Evolutionary conservation across 2,797 vertebrate genomes (phyloP).

Genomic region (Xiphorhynchus erythropygius): DNA sequence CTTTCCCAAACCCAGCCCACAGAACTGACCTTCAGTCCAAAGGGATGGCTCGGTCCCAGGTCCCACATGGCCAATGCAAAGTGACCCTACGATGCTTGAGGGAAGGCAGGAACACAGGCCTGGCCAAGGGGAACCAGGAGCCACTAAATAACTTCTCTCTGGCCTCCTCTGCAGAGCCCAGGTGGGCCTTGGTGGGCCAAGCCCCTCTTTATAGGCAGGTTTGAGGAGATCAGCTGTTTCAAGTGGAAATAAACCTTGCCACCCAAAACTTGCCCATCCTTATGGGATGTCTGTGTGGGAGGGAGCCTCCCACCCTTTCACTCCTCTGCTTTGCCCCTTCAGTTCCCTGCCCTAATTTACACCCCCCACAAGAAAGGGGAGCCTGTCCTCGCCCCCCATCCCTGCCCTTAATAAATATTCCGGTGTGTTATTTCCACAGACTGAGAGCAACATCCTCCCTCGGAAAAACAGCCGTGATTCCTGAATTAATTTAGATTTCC

Average conservation of each 20-base stretch:
- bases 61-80: rapidly evolving
- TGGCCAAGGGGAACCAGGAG: rapidly evolving
- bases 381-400: rapidly evolving
- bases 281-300: rapidly evolving
- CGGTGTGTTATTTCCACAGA: neutral
- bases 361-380: rapidly evolving
- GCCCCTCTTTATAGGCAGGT: neutral
- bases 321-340: too few relatives aligned
- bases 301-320: neutral
- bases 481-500: constrained; percentile 76
- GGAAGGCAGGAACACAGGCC: rapidly evolving
- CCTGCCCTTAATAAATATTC: neutral
- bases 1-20: neutral
- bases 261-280: neutral
- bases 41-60: neutral
- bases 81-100: rapidly evolving
- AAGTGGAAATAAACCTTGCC: neutral
- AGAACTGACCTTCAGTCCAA: neutral
- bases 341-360: neutral
- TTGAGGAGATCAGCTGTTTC: neutral
- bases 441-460: neutral
- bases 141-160: neutral
- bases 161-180: neutral
- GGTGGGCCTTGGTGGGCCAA: neutral
- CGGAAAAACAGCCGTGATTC: constrained; percentile 14